These are phyloP conservation scores for Columba livia DNA, from an alignment of 2,113 vertebrate genomes.

Conservation along the genomic window DNA sequence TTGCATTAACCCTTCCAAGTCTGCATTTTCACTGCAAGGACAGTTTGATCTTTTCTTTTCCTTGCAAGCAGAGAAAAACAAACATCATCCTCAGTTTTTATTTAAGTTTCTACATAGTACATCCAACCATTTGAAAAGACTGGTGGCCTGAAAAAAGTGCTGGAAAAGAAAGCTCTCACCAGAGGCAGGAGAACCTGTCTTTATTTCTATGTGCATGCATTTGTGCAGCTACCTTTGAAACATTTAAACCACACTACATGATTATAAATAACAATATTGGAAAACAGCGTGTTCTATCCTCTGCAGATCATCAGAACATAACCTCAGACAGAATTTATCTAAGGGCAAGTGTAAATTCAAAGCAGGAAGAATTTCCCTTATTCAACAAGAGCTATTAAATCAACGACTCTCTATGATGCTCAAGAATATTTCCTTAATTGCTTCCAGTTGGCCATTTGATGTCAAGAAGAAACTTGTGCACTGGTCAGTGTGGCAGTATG, in stretches of 20 bases:
- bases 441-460: background rate
- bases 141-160: background rate
- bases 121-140: conserved; percentile 7
- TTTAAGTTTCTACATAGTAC: background rate
- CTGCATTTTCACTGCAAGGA: background rate
- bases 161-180: background rate
- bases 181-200: background rate
- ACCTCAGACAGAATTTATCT: conserved; percentile 24
- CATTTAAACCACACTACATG: background rate
- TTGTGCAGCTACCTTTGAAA: background rate
- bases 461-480: background rate
- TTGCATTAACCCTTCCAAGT: conserved; percentile 36
- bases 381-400: conserved; percentile 5
- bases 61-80: background rate
- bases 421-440: background rate
- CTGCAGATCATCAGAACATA: conserved; percentile 3
- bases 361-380: background rate
- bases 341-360: background rate
- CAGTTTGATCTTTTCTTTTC: conserved; percentile 62
- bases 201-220: background rate
- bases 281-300: conserved; percentile 18
- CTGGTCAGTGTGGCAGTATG: background rate
- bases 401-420: background rate
- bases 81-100: background rate
- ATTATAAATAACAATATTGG: conserved; percentile 31